These are phyloP conservation scores for Hylaeus anthracinus DNA, from an alignment of 1,140 invertebrate genomes.

Conservation along the genomic window DNA sequence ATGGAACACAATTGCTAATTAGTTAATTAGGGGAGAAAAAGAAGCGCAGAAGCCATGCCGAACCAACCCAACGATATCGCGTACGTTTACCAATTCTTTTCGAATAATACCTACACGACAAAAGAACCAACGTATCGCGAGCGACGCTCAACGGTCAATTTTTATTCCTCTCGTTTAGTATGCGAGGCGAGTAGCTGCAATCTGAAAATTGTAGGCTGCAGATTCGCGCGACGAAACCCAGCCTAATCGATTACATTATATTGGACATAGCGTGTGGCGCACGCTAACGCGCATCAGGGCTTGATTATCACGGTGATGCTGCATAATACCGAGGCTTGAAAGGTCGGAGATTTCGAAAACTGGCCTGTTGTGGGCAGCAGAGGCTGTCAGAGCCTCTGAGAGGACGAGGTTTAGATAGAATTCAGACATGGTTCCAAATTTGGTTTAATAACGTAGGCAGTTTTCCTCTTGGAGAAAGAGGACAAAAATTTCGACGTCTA, in stretches of 20 bases:
- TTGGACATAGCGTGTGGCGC: conserved; percentile 1
- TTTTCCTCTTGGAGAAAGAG: too few species aligned
- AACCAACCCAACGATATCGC: too few species aligned
- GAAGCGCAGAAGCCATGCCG: not conserved
- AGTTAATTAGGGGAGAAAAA: not conserved
- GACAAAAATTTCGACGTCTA: not conserved
- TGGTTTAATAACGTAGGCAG: too few species aligned
- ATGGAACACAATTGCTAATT: not conserved
- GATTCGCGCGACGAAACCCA: not conserved
- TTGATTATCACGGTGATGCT: conserved; percentile 49
- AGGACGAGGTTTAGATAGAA: too few species aligned
- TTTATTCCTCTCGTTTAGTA: not conserved
- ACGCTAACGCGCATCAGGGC: conserved; percentile 28
- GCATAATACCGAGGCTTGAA: conserved; percentile 29
- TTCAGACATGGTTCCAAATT: too few species aligned
- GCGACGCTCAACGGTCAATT: too few species aligned
- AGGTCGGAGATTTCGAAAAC: conserved; percentile 11
- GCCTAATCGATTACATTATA: conserved; percentile 51
- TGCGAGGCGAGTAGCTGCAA: conserved; percentile 3
- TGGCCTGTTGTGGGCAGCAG: not conserved
- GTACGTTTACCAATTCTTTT: not conserved
- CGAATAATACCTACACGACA: too few species aligned
- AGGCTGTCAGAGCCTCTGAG: too few species aligned
- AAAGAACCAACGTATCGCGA: too few species aligned
- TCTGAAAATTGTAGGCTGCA: conserved; percentile 30